Base-by-base conservation (phyloP, 2,888 invertebrate genomes). In the Gnatocerus cornutus region DNA sequence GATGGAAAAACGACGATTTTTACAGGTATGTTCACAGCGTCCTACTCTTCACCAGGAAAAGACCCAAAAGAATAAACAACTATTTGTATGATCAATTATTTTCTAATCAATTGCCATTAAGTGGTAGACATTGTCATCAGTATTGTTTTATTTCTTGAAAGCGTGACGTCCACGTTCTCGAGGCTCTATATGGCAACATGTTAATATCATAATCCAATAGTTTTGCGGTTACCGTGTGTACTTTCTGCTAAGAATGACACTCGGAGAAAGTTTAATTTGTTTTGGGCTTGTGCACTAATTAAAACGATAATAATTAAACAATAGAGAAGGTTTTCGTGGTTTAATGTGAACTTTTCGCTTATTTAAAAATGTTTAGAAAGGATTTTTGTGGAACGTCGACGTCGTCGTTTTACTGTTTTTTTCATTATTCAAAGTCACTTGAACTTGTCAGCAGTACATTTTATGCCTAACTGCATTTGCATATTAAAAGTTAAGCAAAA, bases 101-200 rank as follows among this genome's bases (percentile, higher is more conserved):
- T 63, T 48, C 30, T 63, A 63, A 50, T 39, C 37, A 48, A 48
- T 48, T 29, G 58, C 43, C 16, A 13, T 27, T 6, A 30, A 48
- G 46, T 61, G 50, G 43, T 30, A 64, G 45, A 53, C 16, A 43
- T 46, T 33, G 53, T 27, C 13, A 12, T 58, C 41, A 13, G n/a
- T n/a, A 62, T 71, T 71, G 71, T 71, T 61, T 63, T 63, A 48
- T 45, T 50, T 56, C 67, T 70, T 13, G 71, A 71, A 71, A 71
- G 71, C 71, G 71, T 71, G 64, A 71, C 71, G 71, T 70, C 67
- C 69, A 66, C 59, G 43, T 59, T 59, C 65, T 21, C 6, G 41
- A 62, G 50, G 50, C 21, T 63, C 62, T 63, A 30, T 30, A 61
- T 43, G 53, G 45, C 53, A 30, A 45, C 30, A 64, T 55, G 52